These are phyloP conservation scores for Heliconius eleuchia DNA, from an alignment of 1,140 invertebrate species.

Conservation along the genomic window DNA sequence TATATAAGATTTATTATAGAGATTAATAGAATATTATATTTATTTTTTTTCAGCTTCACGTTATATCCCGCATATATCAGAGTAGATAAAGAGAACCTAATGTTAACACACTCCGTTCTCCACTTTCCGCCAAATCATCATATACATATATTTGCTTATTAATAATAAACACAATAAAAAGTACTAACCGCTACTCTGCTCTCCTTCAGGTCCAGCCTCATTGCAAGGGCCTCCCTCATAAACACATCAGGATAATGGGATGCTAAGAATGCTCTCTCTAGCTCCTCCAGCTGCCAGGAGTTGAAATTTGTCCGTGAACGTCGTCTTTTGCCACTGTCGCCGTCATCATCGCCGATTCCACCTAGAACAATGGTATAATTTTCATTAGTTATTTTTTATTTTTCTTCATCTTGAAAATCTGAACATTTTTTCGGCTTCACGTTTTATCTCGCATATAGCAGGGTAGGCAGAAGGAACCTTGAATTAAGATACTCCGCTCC, in stretches of 20 bases:
- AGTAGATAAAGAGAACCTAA: too few relatives aligned
- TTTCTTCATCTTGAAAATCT: not conserved
- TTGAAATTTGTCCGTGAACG: constrained; percentile 99
- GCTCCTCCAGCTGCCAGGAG: constrained; percentile 98
- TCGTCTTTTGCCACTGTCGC: constrained; percentile 89
- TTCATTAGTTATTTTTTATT: not conserved
- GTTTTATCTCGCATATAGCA: too few relatives aligned
- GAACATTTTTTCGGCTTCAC: too few relatives aligned
- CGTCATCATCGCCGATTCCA: constrained; percentile 84
- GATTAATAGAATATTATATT: too few relatives aligned
- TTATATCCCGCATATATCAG: too few relatives aligned
- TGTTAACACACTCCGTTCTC: too few relatives aligned
- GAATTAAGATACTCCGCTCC: too few relatives aligned
- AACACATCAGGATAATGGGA: constrained; percentile 99
- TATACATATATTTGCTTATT: too few relatives aligned
- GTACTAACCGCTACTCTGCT: constrained; percentile 97
- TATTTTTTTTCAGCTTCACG: too few relatives aligned
- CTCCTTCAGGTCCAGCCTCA: constrained; percentile 97
- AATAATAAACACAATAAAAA: not conserved
- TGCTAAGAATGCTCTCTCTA: constrained; percentile 97
- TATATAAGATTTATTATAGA: not conserved
- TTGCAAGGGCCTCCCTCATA: constrained; percentile 97
- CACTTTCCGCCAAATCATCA: too few relatives aligned
- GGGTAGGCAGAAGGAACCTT: too few relatives aligned
- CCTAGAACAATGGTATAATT: constrained; percentile 51